Conservation (phyloP, 1,140 invertebrate species). For the Sarcophaga bullata region DNA sequence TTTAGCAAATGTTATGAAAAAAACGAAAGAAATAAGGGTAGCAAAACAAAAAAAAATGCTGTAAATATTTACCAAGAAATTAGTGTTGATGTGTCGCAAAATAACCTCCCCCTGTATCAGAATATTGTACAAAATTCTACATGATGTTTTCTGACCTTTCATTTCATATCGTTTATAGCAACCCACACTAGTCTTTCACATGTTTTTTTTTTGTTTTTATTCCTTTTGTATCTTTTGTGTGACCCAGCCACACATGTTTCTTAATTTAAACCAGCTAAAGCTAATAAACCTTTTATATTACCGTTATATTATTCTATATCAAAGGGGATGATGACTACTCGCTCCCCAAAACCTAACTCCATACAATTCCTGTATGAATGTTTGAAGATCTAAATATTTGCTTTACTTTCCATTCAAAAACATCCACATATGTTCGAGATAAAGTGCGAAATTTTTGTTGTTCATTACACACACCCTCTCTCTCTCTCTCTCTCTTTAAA, state of each 20-base stretch:
- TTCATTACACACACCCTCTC: background rate
- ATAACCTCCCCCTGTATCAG: background rate
- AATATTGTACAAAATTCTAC: background rate
- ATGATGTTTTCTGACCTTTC: background rate
- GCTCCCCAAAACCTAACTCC: too few species aligned
- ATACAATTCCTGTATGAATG: too few species aligned
- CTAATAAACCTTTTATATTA: background rate
- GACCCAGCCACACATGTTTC: conserved; percentile 6
- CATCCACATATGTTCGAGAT: background rate
- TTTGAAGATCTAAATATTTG: conserved; percentile 11
- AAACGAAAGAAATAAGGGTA: conserved; percentile 3
- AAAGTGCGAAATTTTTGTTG: conserved; percentile 7
- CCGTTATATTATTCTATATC: too few species aligned
- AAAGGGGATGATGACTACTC: too few species aligned
- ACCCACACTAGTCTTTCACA: too few species aligned
- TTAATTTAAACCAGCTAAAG: conserved; percentile 24
- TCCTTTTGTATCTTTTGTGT: too few species aligned
- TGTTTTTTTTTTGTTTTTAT: too few species aligned
- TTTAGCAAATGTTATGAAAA: background rate
- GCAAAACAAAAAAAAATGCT: background rate
- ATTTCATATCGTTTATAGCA: background rate
- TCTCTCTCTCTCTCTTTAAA: background rate
- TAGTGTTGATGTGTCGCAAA: conserved; percentile 19
- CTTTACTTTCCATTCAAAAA: background rate
- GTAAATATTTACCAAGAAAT: conserved; percentile 4